Evolutionary conservation across 2,113 vertebrate genomes (phyloP).

Genomic region (Sphyrna mokarran): DNA sequence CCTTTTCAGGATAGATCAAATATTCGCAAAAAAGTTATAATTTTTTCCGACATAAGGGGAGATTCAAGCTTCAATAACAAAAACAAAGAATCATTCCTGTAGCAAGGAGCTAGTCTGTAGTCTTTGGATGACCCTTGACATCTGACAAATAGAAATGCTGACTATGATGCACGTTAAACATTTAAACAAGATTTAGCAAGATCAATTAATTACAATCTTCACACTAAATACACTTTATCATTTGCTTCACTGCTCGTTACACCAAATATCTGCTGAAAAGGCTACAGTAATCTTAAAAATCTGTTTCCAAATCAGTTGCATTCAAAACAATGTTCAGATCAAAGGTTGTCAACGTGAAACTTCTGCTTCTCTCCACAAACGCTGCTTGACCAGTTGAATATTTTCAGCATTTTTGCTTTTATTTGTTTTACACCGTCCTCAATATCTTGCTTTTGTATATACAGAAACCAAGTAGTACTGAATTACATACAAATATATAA

Average conservation of each 20-base stretch:
- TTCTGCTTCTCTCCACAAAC: not conserved
- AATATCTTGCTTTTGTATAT: not conserved
- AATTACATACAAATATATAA: too few species aligned
- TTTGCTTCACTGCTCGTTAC: not conserved
- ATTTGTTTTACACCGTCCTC: too few species aligned
- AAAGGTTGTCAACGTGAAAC: not conserved
- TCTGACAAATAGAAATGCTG: not conserved
- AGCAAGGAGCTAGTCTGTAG: not conserved
- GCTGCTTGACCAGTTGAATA: not conserved
- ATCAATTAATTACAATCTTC: not conserved
- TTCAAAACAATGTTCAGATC: not conserved
- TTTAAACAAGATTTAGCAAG: not conserved
- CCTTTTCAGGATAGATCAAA: not conserved
- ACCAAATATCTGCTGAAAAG: not conserved
- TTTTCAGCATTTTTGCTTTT: too few species aligned
- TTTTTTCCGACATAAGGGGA: not conserved
- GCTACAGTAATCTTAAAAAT: not conserved
- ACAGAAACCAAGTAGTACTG: too few species aligned
- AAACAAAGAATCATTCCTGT: not conserved
- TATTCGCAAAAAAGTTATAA: slow-evolving; percentile 6
- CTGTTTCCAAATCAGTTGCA: not conserved
- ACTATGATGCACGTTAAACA: not conserved
- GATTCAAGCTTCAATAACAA: not conserved
- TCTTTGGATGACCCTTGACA: not conserved
- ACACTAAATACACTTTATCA: not conserved